These are phyloP conservation scores for Pseudomyrmex dendroicus DNA, from an alignment of 1,140 invertebrate species.

Conservation along the genomic window DNA sequence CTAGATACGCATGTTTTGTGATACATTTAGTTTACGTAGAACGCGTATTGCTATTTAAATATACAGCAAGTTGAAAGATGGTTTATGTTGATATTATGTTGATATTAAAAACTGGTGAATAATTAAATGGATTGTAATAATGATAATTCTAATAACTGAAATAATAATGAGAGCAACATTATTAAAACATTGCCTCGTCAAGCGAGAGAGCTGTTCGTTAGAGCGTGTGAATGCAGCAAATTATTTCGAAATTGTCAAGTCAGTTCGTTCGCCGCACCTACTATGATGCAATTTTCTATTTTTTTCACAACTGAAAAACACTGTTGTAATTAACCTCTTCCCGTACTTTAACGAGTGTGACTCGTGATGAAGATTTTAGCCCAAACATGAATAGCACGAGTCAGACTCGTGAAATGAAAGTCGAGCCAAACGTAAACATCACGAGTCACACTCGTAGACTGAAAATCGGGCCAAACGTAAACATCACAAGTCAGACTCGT, in stretches of 20 bases:
- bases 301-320: not conserved
- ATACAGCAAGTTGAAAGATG: not conserved
- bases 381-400: too few relatives aligned
- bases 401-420: too few relatives aligned
- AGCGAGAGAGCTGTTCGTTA: not conserved
- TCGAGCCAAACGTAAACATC: too few relatives aligned
- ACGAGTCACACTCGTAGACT: too few relatives aligned
- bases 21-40: slow-evolving; percentile 13
- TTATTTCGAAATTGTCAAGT: not conserved
- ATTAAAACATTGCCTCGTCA: not conserved
- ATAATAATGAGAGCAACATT: not conserved
- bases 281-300: not conserved
- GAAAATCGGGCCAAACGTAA: too few relatives aligned
- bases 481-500: too few relatives aligned
- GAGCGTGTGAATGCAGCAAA: not conserved
- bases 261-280: not conserved
- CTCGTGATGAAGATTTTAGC: too few relatives aligned
- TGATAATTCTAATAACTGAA: not conserved
- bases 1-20: not conserved
- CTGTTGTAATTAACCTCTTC: not conserved
- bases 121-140: slow-evolving; percentile 13
- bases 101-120: not conserved
- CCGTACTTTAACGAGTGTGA: too few relatives aligned
- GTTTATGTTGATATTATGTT: not conserved
- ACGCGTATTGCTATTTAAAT: slow-evolving; percentile 2